Evolutionary conservation across 2,888 invertebrate genomes (phyloP), one percentile per base, ranked within the genome.

Genomic region (Antheraea assamensis): DNA sequence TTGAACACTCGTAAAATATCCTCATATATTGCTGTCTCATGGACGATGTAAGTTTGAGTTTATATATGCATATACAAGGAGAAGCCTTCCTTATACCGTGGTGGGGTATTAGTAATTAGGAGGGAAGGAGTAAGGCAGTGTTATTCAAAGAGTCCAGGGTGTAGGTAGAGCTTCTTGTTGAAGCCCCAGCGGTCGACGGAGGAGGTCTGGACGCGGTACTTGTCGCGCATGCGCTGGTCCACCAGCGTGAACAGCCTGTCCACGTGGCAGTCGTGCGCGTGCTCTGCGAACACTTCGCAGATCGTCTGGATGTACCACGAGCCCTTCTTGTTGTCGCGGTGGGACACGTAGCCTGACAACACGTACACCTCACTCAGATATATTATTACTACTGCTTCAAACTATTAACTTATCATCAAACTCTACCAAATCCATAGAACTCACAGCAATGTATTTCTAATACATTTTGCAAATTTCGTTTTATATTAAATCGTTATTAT

Each of bases 241-340:
- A 96, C 96, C 75, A 96, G 92, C 87, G 96, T 96, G 78, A 97
- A 89, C 84, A 97, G 95, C 79, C 95, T 95, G 86, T 96, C 96
- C 58, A 97, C 90, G 85, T 96, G 95, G 47, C 90, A 93, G 81
- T 96, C 91, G 86, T 96, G 95, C 21, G 97, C 96, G 85, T 96
- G 93, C 78, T 93, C 90, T 78, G 96, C 96, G 87, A 97, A 96
- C 80, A 96, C 95, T 79, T 95, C 88, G 88, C 97, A 97, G 81
- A 97, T 90, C 76, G 93, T 93, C 87, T 96, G 96, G 81, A 97
- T 96, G 89, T 96, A 97, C 97, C 97, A 97, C 68, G 96, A 96
- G 31, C 97, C 97, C 13, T 81, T 79, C 42, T 86, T 77, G 8
- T 87, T 82, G 89, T 97, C 95, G 74, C 97, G 95, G 83, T 95